A percentile compares a stretch with the other conserved stretches of the same genome.
phyloP scores from a whole-genome alignment of 2,888 invertebrate species.

The Notodonta ziczac region DNA sequence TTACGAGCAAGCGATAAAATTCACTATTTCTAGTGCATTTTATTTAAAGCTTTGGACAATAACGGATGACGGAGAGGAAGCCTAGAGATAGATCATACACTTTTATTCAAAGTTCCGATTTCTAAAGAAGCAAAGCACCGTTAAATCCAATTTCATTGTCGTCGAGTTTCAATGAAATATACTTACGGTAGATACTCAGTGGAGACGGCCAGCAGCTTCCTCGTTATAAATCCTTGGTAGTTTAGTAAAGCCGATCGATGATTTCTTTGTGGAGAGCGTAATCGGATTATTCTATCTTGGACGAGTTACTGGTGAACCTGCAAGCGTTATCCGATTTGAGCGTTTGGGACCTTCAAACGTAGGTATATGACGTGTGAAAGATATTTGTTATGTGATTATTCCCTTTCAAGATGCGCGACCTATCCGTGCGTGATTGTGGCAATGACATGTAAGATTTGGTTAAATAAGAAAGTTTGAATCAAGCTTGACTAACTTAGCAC shows the following conservation, averaged over 20 bases:
- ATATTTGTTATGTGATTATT: background rate
- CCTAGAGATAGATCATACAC: background rate
- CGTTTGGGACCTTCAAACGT: slow-evolving; percentile 21
- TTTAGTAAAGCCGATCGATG: slow-evolving; percentile 55
- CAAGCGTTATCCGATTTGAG: slow-evolving; percentile 38
- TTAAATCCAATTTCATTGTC: slow-evolving; percentile 28
- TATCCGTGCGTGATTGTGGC: background rate
- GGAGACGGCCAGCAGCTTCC: slow-evolving; percentile 22
- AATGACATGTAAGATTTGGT: too few relatives aligned
- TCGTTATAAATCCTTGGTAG: slow-evolving; percentile 41
- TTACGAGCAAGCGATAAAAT: too few relatives aligned
- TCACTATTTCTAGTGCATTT: too few relatives aligned
- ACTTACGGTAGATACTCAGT: slow-evolving; percentile 11
- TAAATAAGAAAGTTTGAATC: too few relatives aligned
- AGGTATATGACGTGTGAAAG: slow-evolving; percentile 9
- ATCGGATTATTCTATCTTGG: slow-evolving; percentile 62
- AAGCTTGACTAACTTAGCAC: too few relatives aligned
- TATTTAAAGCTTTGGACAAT: background rate
- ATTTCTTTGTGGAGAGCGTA: slow-evolving; percentile 56
- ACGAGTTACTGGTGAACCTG: slow-evolving; percentile 52
- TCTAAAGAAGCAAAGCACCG: slow-evolving; percentile 11
- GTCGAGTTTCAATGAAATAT: slow-evolving; percentile 30
- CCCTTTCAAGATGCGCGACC: background rate
- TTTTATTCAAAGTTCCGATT: slow-evolving; percentile 3
- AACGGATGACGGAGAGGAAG: background rate